Evolutionary conservation across 35 echinoderm and acorn worm genomes (phyloP).

Genomic region (Heliocidaris tuberculata): DNA sequence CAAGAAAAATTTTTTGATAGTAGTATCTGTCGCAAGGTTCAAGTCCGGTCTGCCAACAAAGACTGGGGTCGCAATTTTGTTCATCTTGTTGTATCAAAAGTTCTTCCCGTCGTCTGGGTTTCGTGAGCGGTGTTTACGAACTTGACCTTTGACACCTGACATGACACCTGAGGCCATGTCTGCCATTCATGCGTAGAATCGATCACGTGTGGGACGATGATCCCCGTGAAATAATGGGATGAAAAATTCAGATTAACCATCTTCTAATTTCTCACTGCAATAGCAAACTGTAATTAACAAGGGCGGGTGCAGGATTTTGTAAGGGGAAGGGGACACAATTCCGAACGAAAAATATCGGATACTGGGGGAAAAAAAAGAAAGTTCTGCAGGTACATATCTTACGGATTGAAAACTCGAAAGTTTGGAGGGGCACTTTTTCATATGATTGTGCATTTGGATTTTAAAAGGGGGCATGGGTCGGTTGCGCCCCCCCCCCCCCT

Average conservation of each 20-base stretch:
- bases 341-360: background rate
- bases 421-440: too few species aligned
- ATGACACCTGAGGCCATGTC: slow-evolving; percentile 14
- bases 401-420: too few species aligned
- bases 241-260: background rate
- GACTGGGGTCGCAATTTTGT: background rate
- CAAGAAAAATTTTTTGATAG: too few species aligned
- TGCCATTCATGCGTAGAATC: background rate
- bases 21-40: background rate
- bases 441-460: too few species aligned
- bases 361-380: background rate
- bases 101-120: background rate
- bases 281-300: background rate
- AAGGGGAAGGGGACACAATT: background rate
- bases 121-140: slow-evolving; percentile 27
- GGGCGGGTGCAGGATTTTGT: background rate
- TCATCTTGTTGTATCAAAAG: background rate
- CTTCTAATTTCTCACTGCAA: background rate
- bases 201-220: slow-evolving; percentile 17
- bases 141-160: slow-evolving; percentile 27
- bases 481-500: too few species aligned
- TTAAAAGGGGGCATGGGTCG: too few species aligned
- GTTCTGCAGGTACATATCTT: background rate
- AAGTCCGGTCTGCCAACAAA: background rate
- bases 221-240: slow-evolving; percentile 13